These are phyloP conservation scores for Cantharis rufa DNA, from an alignment of 2,888 invertebrate genomes.

Conservation along the genomic window DNA sequence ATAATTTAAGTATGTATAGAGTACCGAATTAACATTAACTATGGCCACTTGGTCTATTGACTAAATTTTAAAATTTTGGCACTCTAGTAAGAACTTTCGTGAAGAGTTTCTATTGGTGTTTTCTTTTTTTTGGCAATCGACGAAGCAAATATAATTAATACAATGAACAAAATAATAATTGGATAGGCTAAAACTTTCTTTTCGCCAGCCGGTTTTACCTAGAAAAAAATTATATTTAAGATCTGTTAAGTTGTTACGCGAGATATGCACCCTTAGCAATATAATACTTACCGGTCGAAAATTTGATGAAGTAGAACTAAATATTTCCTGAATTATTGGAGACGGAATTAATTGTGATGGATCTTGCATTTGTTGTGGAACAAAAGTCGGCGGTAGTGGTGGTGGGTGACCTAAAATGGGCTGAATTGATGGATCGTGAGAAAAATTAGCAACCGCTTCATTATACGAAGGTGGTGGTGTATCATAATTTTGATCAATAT, in stretches of 20 bases:
- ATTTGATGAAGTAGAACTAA: constrained; percentile 12
- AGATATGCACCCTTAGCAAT: too few relatives aligned
- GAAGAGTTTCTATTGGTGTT: not conserved
- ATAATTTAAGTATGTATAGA: not conserved
- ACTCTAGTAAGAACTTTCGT: not conserved
- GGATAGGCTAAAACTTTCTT: constrained; percentile 9
- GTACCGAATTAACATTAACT: not conserved
- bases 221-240: not conserved
- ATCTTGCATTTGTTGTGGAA: not conserved
- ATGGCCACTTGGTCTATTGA: not conserved
- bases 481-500: not conserved
- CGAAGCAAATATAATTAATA: constrained; percentile 7
- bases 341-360: not conserved
- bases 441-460: not conserved
- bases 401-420: not conserved
- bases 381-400: not conserved
- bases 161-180: not conserved
- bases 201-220: constrained; percentile 1
- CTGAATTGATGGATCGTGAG: not conserved
- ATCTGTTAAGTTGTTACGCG: too few relatives aligned
- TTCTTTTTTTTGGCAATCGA: not conserved
- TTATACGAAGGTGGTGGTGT: constrained; percentile 4
- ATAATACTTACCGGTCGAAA: constrained; percentile 7
- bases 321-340: not conserved
- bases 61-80: not conserved